These are phyloP conservation scores for Premnoplex brunnescens DNA, from an alignment of 2,797 vertebrate genomes.

Conservation along the genomic window DNA sequence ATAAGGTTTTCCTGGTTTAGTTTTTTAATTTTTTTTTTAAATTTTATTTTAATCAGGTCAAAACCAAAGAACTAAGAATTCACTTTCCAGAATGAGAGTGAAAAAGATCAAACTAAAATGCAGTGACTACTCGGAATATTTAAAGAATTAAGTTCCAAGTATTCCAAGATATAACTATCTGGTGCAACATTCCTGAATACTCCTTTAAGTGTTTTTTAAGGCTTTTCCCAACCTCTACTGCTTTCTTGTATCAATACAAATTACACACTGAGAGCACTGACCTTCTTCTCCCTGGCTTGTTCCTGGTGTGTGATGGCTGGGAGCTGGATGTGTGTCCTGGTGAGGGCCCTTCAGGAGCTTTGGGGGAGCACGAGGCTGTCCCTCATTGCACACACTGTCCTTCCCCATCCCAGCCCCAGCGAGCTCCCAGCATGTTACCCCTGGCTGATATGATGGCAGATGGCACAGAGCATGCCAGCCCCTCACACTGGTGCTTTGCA, in stretches of 20 bases:
- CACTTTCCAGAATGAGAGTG: neutral
- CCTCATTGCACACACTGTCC: neutral
- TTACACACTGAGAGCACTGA: neutral
- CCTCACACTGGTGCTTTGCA: neutral
- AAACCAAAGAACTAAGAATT: neutral
- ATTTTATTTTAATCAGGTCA: neutral
- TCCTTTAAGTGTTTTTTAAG: neutral
- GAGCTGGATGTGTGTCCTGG: neutral
- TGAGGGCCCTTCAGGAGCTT: neutral
- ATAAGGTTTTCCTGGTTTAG: neutral
- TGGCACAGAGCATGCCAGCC: neutral
- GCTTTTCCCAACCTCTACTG: neutral
- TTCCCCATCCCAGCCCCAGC: neutral
- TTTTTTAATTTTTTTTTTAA: neutral
- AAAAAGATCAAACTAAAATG: neutral
- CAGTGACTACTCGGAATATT: neutral
- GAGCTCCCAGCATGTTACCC: neutral
- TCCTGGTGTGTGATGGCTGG: fast-evolving
- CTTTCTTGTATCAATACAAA: neutral
- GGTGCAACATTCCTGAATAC: neutral
- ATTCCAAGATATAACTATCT: neutral
- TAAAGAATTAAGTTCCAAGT: neutral
- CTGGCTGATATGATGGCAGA: neutral
- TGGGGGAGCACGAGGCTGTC: fast-evolving
- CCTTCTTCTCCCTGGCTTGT: neutral